Evolutionary conservation across 2,797 vertebrate species (phyloP), one percentile per base, ranked within the genome.

Genomic region (Characodon lateralis): DNA sequence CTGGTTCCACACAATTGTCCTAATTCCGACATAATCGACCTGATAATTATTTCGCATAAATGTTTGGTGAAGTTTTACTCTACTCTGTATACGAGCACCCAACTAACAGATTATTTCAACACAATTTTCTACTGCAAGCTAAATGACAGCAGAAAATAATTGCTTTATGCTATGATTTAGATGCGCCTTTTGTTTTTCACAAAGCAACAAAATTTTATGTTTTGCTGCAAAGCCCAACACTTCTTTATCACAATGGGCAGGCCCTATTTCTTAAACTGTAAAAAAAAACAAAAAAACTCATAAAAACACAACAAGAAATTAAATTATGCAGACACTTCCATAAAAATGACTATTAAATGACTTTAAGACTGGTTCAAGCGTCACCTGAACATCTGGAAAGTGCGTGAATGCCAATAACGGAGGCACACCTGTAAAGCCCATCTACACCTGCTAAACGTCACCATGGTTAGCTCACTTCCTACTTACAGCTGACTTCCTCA

Each of bases 401-500:
- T 24, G 55, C 35, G 24, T 41, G 35, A 51, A 69, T 69, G 8
- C 6, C 61, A n/a, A 53, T 22, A 31, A 9, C 14, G 2, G 26
- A 41, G 63, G 2, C 48, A 28, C 24, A 35, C 71, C 13, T 22
- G 28, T 50, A 59, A 66, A 26, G 56, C 46, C 3, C 28, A 41
- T 12, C 71, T 72, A 20, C 70, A 28, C 14, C 74, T 20, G 68
- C 48, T 75, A 43, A 31, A 79, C 61, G 84, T 87, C 82, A 82
- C 51, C 0, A 22, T 78, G 48, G 48, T 77, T 76, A 28, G 6
- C 51, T 77, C 73, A 91, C 90, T 93, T 93, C 93, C 91, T 91
- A 83, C 79, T 85, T 71, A 20, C 72, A 88, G 56, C 68, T 76
- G 79, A 89, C 91, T 92, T 91, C 89, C 88, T 87, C 70, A 75